phyloP scores from a whole-genome alignment of 2,797 vertebrate genomes.

The Esox masquinongy region DNA sequence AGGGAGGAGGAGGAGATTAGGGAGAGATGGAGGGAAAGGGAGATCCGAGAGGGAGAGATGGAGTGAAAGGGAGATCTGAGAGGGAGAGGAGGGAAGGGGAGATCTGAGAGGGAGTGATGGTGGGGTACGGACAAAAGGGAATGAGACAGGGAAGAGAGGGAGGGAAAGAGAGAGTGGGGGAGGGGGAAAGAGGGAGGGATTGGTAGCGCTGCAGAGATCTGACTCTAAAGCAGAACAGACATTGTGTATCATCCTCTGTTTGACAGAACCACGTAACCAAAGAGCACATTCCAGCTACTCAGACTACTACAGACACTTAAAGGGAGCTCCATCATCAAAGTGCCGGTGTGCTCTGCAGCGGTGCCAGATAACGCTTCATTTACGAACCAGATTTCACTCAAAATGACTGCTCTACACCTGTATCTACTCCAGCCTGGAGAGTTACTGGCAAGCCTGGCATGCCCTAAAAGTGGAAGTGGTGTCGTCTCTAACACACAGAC shows the following conservation, averaged over 20 bases:
- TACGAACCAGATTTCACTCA: background rate
- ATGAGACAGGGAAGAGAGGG: constrained; percentile 20
- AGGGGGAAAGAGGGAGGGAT: background rate
- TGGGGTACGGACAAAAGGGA: too few relatives aligned
- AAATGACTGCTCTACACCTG: constrained; percentile 53
- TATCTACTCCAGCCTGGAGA: constrained; percentile 65
- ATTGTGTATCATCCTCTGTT: background rate
- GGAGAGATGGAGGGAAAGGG: background rate
- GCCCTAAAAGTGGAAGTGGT: constrained; percentile 39
- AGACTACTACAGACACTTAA: background rate
- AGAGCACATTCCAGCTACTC: too few relatives aligned
- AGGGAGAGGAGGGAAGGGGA: constrained; percentile 24
- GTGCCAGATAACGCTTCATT: too few relatives aligned
- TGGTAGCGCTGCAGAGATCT: background rate
- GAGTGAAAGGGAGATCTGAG: background rate
- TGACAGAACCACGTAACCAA: background rate
- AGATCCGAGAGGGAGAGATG: constrained; percentile 20
- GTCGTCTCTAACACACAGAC: constrained; percentile 15
- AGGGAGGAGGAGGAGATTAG: background rate
- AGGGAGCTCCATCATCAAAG: background rate
- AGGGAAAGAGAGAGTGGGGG: background rate
- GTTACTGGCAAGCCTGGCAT: constrained; percentile 50
- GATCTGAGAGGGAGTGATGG: constrained; percentile 5
- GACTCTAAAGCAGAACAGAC: background rate
- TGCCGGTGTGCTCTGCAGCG: too few relatives aligned